phyloP scores from a whole-genome alignment of 2,797 vertebrate genomes.

The Tapirus indicus region DNA sequence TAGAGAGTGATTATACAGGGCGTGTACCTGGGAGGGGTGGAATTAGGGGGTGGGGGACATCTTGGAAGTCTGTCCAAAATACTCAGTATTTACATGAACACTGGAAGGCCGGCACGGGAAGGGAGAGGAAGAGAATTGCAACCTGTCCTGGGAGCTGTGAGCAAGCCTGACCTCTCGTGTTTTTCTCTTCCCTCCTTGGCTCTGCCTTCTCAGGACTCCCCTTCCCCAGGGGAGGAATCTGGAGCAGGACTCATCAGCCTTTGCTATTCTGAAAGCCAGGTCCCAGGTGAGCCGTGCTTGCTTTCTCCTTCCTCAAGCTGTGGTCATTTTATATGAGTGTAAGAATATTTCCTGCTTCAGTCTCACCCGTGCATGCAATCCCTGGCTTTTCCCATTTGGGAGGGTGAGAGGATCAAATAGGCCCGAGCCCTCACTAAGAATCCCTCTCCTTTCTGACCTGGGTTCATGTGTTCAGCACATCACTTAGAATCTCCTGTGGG shows the following conservation, averaged over 20 bases:
- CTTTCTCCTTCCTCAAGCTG: neutral
- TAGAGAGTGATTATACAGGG: neutral
- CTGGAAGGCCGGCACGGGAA: neutral
- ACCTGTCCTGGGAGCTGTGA: neutral
- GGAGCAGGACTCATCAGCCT: neutral
- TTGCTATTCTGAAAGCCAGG: neutral
- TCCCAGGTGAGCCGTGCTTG: neutral
- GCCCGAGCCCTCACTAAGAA: neutral
- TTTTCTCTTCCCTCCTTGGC: neutral
- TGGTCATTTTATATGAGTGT: neutral
- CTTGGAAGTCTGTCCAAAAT: neutral
- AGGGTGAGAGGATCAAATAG: too few relatives aligned
- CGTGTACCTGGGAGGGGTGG: neutral
- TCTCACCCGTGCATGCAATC: neutral
- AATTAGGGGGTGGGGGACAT: too few relatives aligned
- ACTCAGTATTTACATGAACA: neutral
- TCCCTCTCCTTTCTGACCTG: too few relatives aligned
- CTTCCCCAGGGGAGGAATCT: too few relatives aligned
- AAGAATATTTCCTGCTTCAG: neutral
- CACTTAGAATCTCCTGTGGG: neutral
- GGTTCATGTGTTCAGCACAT: too few relatives aligned
- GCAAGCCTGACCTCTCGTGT: neutral
- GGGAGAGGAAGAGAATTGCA: neutral
- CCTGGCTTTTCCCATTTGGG: too few relatives aligned
- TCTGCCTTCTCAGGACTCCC: neutral